Percentiles rank a stretch among this genome's conserved stretches.
These are phyloP conservation scores for Xenopus petersii DNA, from an alignment of 2,797 vertebrate species.

Conservation along the genomic window DNA sequence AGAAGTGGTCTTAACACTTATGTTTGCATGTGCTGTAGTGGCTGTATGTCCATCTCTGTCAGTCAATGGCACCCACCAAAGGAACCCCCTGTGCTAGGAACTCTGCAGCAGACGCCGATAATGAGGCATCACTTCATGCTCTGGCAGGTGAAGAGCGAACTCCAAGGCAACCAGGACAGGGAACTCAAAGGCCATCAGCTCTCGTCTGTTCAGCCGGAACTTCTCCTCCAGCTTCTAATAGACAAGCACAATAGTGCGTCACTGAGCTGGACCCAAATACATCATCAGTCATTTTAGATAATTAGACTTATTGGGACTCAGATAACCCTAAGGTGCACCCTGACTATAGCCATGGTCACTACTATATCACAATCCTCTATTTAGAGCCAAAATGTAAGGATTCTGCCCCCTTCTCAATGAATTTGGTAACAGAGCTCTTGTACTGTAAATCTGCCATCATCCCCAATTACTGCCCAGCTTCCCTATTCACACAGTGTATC, in stretches of 20 bases:
- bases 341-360: no score
- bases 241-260: slow-evolving; percentile 3
- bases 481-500: no score
- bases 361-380: no score
- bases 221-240: slow-evolving; percentile 94
- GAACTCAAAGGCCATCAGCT: slow-evolving; percentile 97
- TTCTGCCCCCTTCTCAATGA: no score
- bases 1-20: slow-evolving; percentile 43
- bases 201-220: slow-evolving; percentile 91
- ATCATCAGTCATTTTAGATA: no score
- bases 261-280: no score
- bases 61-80: slow-evolving; percentile 24
- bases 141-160: slow-evolving; percentile 93
- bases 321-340: no score
- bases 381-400: no score
- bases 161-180: slow-evolving; percentile 94
- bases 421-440: no score
- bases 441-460: no score
- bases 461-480: no score
- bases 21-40: slow-evolving; percentile 69
- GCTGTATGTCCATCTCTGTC: background rate
- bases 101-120: slow-evolving; percentile 93
- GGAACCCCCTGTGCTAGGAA: slow-evolving; percentile 79
- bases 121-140: slow-evolving; percentile 96
- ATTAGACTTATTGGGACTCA: no score